phyloP scores from a whole-genome alignment of 2,113 vertebrate genomes.

The Austrofundulus limnaeus region DNA sequence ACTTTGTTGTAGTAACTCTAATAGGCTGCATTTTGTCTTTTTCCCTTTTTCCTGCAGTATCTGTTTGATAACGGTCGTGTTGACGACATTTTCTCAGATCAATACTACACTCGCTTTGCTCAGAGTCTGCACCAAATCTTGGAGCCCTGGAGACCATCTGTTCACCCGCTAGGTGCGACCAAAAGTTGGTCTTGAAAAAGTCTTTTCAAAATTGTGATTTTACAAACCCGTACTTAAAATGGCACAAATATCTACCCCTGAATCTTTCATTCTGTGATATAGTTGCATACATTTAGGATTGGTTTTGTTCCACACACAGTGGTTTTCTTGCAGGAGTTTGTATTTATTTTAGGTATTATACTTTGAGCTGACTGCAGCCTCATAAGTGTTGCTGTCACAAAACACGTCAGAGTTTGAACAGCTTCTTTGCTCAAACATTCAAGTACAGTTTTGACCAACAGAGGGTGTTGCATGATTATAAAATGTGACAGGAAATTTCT shows the following conservation, averaged over 20 bases:
- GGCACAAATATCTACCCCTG: neutral
- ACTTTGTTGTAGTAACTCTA: neutral
- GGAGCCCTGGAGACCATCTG: constrained; percentile 88
- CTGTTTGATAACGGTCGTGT: constrained; percentile 74
- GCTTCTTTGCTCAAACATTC: neutral
- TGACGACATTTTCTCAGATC: constrained; percentile 85
- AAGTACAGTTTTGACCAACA: neutral
- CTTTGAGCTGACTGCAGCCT: too few relatives aligned
- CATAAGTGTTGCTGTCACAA: neutral
- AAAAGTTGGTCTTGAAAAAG: too few relatives aligned
- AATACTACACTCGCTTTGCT: constrained; percentile 79
- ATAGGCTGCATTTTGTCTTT: neutral
- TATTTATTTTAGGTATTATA: too few relatives aligned
- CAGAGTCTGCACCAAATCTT: constrained; percentile 95
- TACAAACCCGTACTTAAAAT: neutral
- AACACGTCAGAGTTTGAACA: neutral
- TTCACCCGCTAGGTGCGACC: constrained; percentile 91
- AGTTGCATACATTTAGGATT: neutral
- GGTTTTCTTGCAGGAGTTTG: neutral
- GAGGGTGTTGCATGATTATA: neutral
- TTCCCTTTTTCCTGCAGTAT: constrained; percentile 68
- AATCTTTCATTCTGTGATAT: neutral
- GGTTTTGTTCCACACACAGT: neutral
- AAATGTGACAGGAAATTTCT: neutral
- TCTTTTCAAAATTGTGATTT: neutral